phyloP scores from a whole-genome alignment of 2,797 vertebrate species.

The Hydrocynus forskahlii region DNA sequence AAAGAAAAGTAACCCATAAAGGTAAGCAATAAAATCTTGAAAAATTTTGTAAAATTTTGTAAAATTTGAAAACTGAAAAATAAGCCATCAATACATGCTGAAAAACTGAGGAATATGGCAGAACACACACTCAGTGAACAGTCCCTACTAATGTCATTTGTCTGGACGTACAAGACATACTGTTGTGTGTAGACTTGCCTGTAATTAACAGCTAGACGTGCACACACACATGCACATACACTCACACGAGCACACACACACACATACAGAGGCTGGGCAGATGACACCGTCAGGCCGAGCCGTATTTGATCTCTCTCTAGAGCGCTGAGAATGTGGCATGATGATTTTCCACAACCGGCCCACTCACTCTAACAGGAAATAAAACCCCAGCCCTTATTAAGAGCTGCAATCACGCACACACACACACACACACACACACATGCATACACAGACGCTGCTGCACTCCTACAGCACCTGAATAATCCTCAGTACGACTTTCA shows the following conservation, averaged over 20 bases:
- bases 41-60: too few relatives aligned
- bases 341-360: constrained; percentile 16
- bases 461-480: constrained; percentile 34
- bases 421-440: constrained; percentile 56
- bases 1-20: too few relatives aligned
- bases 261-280: not conserved
- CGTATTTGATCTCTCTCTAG: constrained; percentile 24
- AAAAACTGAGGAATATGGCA: not conserved
- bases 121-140: not conserved
- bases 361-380: constrained; percentile 33
- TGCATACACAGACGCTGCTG: constrained; percentile 51
- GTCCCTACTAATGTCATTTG: constrained; percentile 21
- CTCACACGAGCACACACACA: too few relatives aligned
- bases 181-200: not conserved
- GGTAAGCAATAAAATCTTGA: too few relatives aligned
- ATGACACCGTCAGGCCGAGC: not conserved
- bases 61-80: constrained; percentile 16
- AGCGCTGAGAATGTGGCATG: constrained; percentile 6
- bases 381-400: constrained; percentile 16
- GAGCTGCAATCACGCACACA: constrained; percentile 49
- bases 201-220: not conserved
- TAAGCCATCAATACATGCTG: not conserved
- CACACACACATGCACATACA: constrained; percentile 1
- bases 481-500: not conserved
- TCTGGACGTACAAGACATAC: constrained; percentile 5